Evolutionary conservation across 2,888 invertebrate genomes (phyloP).

Genomic region (Nymphalis polychloros): DNA sequence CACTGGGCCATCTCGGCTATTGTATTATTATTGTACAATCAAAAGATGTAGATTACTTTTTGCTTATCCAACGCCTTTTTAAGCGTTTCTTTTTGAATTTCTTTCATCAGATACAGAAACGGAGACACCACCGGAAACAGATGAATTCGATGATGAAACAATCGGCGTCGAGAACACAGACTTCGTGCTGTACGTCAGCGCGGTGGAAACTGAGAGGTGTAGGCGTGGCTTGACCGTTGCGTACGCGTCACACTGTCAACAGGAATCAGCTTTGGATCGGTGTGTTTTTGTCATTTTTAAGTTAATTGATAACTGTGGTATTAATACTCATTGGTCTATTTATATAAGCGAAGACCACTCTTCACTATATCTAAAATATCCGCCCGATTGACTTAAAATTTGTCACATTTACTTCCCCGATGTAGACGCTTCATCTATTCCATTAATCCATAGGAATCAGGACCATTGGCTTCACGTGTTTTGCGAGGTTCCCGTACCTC

Average conservation of each 20-base stretch:
- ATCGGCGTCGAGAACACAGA: conserved; percentile 91
- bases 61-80: background rate
- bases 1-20: too few relatives aligned
- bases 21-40: too few relatives aligned
- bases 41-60: background rate
- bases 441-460: too few relatives aligned
- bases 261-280: conserved; percentile 95
- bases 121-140: background rate
- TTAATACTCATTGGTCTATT: too few relatives aligned
- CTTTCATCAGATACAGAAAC: background rate
- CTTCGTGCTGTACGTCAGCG: conserved; percentile 98
- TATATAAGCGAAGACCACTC: too few relatives aligned
- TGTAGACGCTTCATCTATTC: too few relatives aligned
- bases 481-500: too few relatives aligned
- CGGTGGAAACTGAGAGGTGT: conserved; percentile 96
- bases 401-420: too few relatives aligned
- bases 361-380: too few relatives aligned
- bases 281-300: conserved; percentile 47
- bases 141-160: conserved; percentile 42
- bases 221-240: conserved; percentile 95
- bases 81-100: background rate
- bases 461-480: too few relatives aligned
- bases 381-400: too few relatives aligned
- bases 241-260: conserved; percentile 99
- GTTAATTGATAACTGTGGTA: too few relatives aligned